A percentile compares a stretch with the other conserved stretches of the same genome.
Evolutionary conservation across 2,888 invertebrate genomes (phyloP).

Genomic region (Ametastegia equiseti): DNA sequence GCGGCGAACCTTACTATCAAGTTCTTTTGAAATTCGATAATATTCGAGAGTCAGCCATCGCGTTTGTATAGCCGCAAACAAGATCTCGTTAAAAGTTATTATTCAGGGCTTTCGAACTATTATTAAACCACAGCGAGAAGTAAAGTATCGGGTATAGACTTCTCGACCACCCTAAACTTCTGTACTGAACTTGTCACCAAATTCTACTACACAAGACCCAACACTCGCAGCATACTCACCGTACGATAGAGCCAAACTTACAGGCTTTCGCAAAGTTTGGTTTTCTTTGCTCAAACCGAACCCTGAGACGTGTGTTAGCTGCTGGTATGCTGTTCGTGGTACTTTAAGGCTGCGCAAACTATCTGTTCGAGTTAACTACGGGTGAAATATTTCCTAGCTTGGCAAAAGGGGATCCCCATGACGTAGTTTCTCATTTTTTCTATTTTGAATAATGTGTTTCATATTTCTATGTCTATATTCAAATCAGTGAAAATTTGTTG

Average conservation of each 20-base stretch:
- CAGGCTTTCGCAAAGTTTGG: slow-evolving; percentile 17
- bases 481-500: not conserved
- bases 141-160: not conserved
- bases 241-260: not conserved
- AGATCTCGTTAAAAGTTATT: slow-evolving; percentile 4
- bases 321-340: slow-evolving; percentile 16
- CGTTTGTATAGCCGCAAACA: not conserved
- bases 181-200: not conserved
- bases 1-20: not conserved
- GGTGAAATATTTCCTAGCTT: not conserved
- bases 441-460: not conserved
- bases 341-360: slow-evolving; percentile 30
- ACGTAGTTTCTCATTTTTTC: not conserved
- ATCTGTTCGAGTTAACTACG: slow-evolving; percentile 21
- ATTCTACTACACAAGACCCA: not conserved
- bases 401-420: not conserved
- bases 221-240: not conserved
- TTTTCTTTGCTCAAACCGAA: slow-evolving; percentile 31
- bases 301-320: slow-evolving; percentile 19
- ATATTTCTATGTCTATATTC: not conserved
- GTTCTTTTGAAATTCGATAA: not conserved
- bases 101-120: not conserved
- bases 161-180: not conserved
- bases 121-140: slow-evolving; percentile 2
- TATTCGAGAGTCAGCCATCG: not conserved